A percentile compares a stretch with the other conserved stretches of the same genome.
These are phyloP conservation scores for Trachythela sp. DNA, from an alignment of 64 coral and sea anemone genomes.

Conservation along the genomic window DNA sequence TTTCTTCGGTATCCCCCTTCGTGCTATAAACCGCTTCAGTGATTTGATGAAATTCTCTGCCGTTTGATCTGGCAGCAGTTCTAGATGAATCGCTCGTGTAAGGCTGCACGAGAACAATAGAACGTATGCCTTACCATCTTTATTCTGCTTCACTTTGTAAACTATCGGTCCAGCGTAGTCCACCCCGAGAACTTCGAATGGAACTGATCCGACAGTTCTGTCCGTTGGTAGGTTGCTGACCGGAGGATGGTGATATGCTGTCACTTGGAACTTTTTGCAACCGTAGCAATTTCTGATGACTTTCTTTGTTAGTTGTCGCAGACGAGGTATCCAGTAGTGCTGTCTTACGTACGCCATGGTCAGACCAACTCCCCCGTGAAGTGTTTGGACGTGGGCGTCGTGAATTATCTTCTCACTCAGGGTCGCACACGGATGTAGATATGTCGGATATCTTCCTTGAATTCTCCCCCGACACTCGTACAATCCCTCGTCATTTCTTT, in stretches of 20 bases:
- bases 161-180: not conserved
- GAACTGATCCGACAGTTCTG: not conserved
- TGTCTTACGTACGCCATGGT: too few relatives aligned
- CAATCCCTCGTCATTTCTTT: slow-evolving; percentile 34
- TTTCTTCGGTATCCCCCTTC: not conserved
- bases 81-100: not conserved
- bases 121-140: not conserved
- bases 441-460: slow-evolving; percentile 42
- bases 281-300: too few relatives aligned
- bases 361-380: not conserved
- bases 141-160: not conserved
- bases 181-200: not conserved
- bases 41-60: slow-evolving; percentile 13
- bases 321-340: too few relatives aligned
- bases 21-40: slow-evolving; percentile 34
- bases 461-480: slow-evolving; percentile 46
- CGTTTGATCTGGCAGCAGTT: not conserved
- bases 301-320: too few relatives aligned
- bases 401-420: not conserved
- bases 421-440: too few relatives aligned
- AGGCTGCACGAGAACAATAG: not conserved
- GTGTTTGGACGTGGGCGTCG: not conserved
- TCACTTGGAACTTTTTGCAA: too few relatives aligned
- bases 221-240: not conserved
- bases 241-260: not conserved